Percentiles rank a stretch among this genome's conserved stretches.
Evolutionary conservation across 2,888 invertebrate genomes (phyloP).

Genomic region (Agrochola lota): DNA sequence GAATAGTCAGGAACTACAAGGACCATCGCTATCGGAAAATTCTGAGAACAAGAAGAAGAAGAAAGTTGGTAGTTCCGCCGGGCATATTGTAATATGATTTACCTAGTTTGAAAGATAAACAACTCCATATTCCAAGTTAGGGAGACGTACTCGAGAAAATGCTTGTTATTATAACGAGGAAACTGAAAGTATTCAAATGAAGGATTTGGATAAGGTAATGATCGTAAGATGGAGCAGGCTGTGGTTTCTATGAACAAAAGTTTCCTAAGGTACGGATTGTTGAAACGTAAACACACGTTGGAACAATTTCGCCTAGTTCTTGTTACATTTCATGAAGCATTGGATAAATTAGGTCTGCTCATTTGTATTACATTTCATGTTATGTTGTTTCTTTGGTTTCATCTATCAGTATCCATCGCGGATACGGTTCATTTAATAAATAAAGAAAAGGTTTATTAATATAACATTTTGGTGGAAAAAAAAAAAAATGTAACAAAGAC

Average conservation of each 20-base stretch:
- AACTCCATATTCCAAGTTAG: background rate
- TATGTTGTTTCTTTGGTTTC: no score
- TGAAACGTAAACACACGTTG: background rate
- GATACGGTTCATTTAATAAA: no score
- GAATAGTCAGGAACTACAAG: conserved; percentile 32
- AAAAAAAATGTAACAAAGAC: no score
- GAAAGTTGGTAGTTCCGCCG: conserved; percentile 24
- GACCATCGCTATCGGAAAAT: conserved; percentile 15
- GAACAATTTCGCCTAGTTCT: background rate
- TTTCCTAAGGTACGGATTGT: background rate
- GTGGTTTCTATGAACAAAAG: background rate
- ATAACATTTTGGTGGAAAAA: no score
- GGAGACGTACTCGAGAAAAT: background rate
- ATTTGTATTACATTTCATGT: background rate
- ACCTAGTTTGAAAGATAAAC: conserved; percentile 19
- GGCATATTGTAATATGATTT: conserved; percentile 29
- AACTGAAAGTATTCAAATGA: background rate
- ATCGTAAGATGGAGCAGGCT: background rate
- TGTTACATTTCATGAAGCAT: background rate
- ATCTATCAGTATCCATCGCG: background rate
- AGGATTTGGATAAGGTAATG: background rate
- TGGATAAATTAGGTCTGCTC: background rate
- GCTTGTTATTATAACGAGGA: background rate
- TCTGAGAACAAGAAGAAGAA: conserved; percentile 15
- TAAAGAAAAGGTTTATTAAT: no score